phyloP scores from a whole-genome alignment of 2,888 invertebrate genomes.

The Nomada lathburiana region DNA sequence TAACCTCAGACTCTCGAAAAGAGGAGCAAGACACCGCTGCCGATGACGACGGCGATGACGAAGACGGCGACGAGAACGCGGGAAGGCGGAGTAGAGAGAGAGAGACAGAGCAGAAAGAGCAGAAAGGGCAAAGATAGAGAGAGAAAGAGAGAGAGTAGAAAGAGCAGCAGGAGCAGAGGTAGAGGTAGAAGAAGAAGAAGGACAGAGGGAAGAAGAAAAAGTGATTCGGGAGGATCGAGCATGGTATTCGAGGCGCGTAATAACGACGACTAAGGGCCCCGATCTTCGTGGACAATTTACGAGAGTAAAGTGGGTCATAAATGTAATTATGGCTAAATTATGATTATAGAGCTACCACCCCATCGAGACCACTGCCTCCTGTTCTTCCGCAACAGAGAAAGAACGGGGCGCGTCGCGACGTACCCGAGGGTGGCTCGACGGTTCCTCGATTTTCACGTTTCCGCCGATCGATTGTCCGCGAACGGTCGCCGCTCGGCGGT shows the following conservation, averaged over 20 bases:
- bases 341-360: slow-evolving; percentile 81
- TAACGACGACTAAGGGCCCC: slow-evolving; percentile 71
- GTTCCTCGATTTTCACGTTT: slow-evolving; percentile 29
- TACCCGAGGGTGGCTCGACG: slow-evolving; percentile 12
- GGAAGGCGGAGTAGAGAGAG: neutral
- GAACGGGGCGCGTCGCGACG: slow-evolving; percentile 10
- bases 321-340: slow-evolving; percentile 83
- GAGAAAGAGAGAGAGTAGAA: slow-evolving; percentile 53
- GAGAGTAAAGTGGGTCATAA: slow-evolving; percentile 83
- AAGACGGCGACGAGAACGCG: slow-evolving; percentile 61
- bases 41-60: slow-evolving; percentile 49
- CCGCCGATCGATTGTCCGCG: slow-evolving; percentile 11
- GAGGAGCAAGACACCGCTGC: slow-evolving; percentile 54
- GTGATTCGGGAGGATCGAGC: slow-evolving; percentile 69
- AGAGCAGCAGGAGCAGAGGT: slow-evolving; percentile 45
- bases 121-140: slow-evolving; percentile 57
- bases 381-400: slow-evolving; percentile 33
- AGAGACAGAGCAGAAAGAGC: slow-evolving; percentile 51
- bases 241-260: slow-evolving; percentile 73
- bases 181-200: slow-evolving; percentile 56
- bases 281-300: slow-evolving; percentile 82
- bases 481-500: too few relatives aligned
- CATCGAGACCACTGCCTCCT: slow-evolving; percentile 39
- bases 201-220: slow-evolving; percentile 59
- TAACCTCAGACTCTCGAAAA: slow-evolving; percentile 73